These are phyloP conservation scores for Epizoanthus stellaris DNA, from an alignment of 92 coral and sea anemone species.

Conservation along the genomic window DNA sequence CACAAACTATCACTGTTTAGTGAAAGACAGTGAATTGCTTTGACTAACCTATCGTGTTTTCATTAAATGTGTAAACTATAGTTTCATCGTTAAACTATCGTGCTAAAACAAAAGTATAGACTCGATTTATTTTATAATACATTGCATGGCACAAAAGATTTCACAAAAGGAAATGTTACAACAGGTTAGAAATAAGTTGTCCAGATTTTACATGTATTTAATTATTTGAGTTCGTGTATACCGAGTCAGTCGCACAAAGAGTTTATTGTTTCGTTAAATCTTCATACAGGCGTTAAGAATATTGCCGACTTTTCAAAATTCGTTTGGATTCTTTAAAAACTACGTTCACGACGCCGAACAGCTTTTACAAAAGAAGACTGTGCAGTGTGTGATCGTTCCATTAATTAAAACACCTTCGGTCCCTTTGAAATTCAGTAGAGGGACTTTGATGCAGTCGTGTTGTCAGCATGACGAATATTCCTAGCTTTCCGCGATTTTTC, in stretches of 20 bases:
- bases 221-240: conserved; percentile 43
- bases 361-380: conserved; percentile 35
- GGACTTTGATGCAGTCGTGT: conserved; percentile 12
- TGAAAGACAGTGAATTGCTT: no score
- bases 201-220: conserved; percentile 56
- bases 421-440: conserved; percentile 29
- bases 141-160: conserved; percentile 5
- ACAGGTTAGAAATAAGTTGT: conserved; percentile 4
- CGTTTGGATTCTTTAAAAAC: conserved; percentile 81
- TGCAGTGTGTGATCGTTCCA: conserved; percentile 55
- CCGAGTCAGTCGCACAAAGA: conserved; percentile 64
- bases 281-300: conserved; percentile 50
- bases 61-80: neutral
- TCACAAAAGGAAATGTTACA: conserved; percentile 31
- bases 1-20: no score
- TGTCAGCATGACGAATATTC: neutral
- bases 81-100: neutral
- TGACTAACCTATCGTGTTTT: neutral
- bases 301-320: conserved; percentile 74
- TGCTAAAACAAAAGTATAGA: conserved; percentile 5
- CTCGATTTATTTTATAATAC: neutral
- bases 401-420: conserved; percentile 59
- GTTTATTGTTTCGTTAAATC: conserved; percentile 61
- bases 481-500: neutral
- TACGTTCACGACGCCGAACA: conserved; percentile 65